These are phyloP conservation scores for Yasuhikotakia modesta DNA, from an alignment of 2,797 vertebrate genomes.

Conservation along the genomic window DNA sequence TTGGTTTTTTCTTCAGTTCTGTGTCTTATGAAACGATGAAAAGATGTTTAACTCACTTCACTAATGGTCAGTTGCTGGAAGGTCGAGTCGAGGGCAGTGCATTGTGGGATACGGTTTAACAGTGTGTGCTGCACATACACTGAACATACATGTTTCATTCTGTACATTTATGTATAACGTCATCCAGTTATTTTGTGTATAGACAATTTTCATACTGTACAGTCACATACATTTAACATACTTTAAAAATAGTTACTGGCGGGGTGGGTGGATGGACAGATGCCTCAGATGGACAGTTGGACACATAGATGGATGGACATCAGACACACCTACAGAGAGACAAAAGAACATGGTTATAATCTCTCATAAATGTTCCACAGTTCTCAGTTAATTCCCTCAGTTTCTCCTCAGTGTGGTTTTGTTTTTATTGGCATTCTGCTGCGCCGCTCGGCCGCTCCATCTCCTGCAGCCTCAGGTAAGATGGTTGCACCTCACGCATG, in stretches of 20 bases:
- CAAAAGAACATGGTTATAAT: no score
- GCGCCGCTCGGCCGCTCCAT: slow-evolving; percentile 63
- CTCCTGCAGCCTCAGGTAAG: slow-evolving; percentile 67
- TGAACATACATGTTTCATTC: not conserved
- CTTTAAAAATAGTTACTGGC: no score
- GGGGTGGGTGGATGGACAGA: no score
- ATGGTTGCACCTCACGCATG: slow-evolving; percentile 68
- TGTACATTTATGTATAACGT: not conserved
- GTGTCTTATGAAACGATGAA: not conserved
- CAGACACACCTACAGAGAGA: no score
- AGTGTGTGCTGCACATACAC: not conserved
- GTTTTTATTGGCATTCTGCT: slow-evolving; percentile 60
- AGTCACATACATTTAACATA: no score
- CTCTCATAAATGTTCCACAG: no score
- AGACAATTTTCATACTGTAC: no score
- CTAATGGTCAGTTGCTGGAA: not conserved
- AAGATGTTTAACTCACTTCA: not conserved
- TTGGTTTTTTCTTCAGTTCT: not conserved
- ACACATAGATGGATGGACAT: no score
- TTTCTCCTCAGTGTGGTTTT: not conserved
- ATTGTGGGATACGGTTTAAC: not conserved
- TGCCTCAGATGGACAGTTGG: no score
- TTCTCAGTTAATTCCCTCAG: no score
- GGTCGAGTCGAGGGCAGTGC: not conserved
- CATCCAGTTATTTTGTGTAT: not conserved